Evolutionary conservation across 1,140 invertebrate genomes (phyloP), one percentile per base, ranked within the genome.

Genomic region (Episyrphus balteatus): DNA sequence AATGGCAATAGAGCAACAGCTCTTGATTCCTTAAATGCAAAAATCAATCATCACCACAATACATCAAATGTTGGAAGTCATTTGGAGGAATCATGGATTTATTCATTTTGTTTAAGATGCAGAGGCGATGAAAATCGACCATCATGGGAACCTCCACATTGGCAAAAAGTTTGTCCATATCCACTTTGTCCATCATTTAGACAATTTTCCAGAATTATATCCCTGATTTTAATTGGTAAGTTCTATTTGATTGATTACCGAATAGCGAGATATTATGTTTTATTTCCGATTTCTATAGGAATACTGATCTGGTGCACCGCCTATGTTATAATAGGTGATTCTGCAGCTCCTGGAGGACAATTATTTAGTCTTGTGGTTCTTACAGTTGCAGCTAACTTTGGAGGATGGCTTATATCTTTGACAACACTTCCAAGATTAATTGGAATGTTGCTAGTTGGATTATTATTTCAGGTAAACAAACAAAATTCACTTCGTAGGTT

Each of bases 351-450:
- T 18, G 86, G 86, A 11, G 88, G 88, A 3, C 82, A 84, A 52
- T 69, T 92, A 3, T 93, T 89, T 57, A 79, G 80, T 49, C 69
- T 94, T 3, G 84, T 86, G 5, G 68, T 82, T 1, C 72, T 89
- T 0, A 75, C 77, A 15, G 78, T 92, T 31, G 80, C 79, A 7
- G 83, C 86, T 1, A 78, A 89, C 67, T 81, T 92, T 52, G 88
- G 83, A 8, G 90, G 89, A 38, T 86, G 83, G 76, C 55, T 88
- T 6, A 66, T 86, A 54, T 80, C 80, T 19, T 68, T 88, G 26
- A 78, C 85, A n/a, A 83, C 81, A 3, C 69, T 95, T 49, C 92
- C 92, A 8, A 79, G 88, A 1, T 73, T 96, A 1, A 83, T 91
- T 54, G 89, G 89, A 13, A 92, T 91, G 86, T 75, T 92, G 10